Base-by-base conservation (phyloP, 2,113 vertebrate species). In the Progne subis region DNA sequence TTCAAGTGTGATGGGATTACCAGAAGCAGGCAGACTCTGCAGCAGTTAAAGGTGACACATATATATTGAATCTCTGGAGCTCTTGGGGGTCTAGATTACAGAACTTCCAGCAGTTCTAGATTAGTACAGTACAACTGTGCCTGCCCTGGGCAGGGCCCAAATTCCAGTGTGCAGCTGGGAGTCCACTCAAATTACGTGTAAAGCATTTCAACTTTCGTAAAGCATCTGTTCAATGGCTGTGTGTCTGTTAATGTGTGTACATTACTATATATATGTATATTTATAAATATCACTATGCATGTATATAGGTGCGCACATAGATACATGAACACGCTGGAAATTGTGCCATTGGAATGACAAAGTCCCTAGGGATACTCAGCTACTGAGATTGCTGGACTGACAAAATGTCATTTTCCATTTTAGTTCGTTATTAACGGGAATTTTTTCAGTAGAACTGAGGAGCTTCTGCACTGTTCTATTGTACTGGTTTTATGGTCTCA, bases 401-500 rank as follows among this genome's bases (percentile, higher is more conserved):
- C 28, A 29, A 81, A 88, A 69, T 60, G 34, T 85, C 31, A 24
- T 94, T 92, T 96, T 90, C 56, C 67, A 34, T 82, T 86, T 94
- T 39, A 86, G 81, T 93, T 86, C 92, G 32, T 72, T 78, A 52
- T 86, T 69, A 67, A 92, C 82, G 31, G 50, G 29, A 24, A 85
- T 5, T 18, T 25, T 91, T 78, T 55, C 67, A 84, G 52, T 78
- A 91, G 69, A 78, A 87, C 55, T 64, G 86, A 94, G 83, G 50
- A 85, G 64, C 49, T 90, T 64, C 85, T 57, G 24, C 83, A 79
- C 90, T 69, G 59, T 97, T 94, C 59, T 19, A n/a, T 72, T 96
- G 87, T 96, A 92, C 65, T 61, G 86, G 57, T 82, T 95, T 91
- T 93, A 68, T 74, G 75, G 25, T 88, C 85, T 95, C 31, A 65